A percentile compares a stretch with the other conserved stretches of the same genome.
Conservation (phyloP, 2,797 vertebrate genomes). For the Limosa lapponica region DNA sequence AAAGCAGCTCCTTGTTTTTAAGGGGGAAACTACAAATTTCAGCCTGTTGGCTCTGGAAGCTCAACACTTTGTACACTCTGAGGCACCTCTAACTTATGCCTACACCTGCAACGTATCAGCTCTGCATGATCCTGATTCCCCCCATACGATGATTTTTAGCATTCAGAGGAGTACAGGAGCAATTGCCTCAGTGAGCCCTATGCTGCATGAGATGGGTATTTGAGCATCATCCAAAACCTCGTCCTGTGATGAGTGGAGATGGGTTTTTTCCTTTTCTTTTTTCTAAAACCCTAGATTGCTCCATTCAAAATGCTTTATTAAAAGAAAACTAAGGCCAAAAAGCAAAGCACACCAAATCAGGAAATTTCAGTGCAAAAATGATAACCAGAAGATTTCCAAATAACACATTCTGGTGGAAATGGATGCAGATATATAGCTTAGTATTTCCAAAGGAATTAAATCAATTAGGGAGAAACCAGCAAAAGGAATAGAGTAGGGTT, state of each 20-base stretch:
- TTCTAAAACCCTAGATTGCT: neutral
- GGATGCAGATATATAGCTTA: neutral
- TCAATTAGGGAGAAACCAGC: neutral
- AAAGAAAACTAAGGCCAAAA: neutral
- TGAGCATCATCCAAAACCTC: neutral
- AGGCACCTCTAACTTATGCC: conserved; percentile 10
- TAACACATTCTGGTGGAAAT: neutral
- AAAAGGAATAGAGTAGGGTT: neutral
- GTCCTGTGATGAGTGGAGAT: neutral
- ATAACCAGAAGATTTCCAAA: neutral
- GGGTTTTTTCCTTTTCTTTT: neutral
- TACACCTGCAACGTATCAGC: neutral
- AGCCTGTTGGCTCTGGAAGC: conserved; percentile 59
- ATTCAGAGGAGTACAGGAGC: neutral
- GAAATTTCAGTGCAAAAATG: neutral
- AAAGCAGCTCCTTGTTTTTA: conserved; percentile 70
- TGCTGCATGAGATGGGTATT: neutral
- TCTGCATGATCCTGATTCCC: neutral
- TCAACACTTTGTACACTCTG: neutral
- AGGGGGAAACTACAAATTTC: conserved; percentile 62
- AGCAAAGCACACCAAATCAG: neutral
- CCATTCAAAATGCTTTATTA: neutral
- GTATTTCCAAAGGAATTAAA: neutral
- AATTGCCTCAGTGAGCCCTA: neutral
- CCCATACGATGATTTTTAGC: neutral